Percentiles rank a stretch among this genome's conserved stretches.
Conservation (phyloP, 2,888 invertebrate genomes). For the Chorisops tibialis region DNA sequence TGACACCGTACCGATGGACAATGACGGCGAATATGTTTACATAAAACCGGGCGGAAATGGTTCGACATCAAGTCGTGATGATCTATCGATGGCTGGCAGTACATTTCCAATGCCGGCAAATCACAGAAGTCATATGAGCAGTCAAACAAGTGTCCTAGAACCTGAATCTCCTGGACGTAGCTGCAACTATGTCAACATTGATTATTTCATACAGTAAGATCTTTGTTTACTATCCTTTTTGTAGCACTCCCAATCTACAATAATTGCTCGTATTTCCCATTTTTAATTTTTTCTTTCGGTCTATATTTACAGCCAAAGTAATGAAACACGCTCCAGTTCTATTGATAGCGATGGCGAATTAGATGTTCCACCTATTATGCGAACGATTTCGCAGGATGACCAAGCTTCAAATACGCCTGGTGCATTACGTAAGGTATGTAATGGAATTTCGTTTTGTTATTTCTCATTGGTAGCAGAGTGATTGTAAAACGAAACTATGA, state of each 20-base stretch:
- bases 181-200: conserved; percentile 89
- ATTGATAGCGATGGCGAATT: conserved; percentile 57
- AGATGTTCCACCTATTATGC: conserved; percentile 55
- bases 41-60: conserved; percentile 65
- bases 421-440: conserved; percentile 48
- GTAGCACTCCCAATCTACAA: not conserved
- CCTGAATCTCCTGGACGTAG: conserved; percentile 76
- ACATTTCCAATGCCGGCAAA: conserved; percentile 55
- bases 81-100: conserved; percentile 59
- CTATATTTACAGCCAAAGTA: conserved; percentile 45
- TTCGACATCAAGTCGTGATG: conserved; percentile 65
- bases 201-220: conserved; percentile 84
- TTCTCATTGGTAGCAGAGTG: not conserved
- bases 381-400: conserved; percentile 64
- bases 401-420: conserved; percentile 53
- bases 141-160: conserved; percentile 55
- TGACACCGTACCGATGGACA: conserved; percentile 68
- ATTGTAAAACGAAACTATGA: not conserved
- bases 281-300: not conserved
- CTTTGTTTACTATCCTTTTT: conserved; percentile 36
- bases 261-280: not conserved
- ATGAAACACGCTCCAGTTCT: conserved; percentile 54
- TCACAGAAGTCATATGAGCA: conserved; percentile 46
- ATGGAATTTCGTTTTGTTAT: not conserved
- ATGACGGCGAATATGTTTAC: conserved; percentile 71